These are phyloP conservation scores for Melipona quadrifasciata DNA, from an alignment of 1,140 invertebrate species.

Conservation along the genomic window DNA sequence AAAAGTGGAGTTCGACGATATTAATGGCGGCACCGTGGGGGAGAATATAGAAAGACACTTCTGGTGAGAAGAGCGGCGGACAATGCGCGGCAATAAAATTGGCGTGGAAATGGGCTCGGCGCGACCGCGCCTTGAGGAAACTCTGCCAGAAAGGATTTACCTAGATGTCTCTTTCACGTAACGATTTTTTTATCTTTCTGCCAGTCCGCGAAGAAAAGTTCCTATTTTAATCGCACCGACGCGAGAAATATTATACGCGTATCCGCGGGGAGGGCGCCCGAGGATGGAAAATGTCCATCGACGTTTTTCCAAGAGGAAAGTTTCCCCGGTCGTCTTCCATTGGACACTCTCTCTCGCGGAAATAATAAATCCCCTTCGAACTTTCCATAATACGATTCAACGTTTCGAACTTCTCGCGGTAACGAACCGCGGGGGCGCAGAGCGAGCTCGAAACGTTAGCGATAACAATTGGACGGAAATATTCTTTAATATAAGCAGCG, in stretches of 20 bases:
- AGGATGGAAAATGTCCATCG: neutral
- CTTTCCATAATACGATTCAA: neutral
- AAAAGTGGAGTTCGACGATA: constrained; percentile 47
- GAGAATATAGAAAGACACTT: constrained; percentile 51
- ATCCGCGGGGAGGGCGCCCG: neutral
- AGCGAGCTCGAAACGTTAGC: neutral
- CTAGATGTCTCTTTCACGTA: neutral
- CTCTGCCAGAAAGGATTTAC: neutral
- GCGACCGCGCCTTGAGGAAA: constrained; percentile 60
- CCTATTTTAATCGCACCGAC: neutral
- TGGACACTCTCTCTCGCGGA: neutral
- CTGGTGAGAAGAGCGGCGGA: constrained; percentile 38
- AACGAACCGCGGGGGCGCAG: neutral
- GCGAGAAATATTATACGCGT: neutral
- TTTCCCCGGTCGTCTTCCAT: neutral
- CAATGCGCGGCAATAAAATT: constrained; percentile 59
- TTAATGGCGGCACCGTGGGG: constrained; percentile 49
- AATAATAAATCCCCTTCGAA: neutral
- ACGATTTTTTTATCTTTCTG: too few species aligned
- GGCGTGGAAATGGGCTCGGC: constrained; percentile 33
- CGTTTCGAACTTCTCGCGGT: neutral
- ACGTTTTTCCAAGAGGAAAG: neutral
- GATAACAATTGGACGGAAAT: constrained; percentile 9
- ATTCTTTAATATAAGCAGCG: neutral
- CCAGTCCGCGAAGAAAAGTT: neutral